These are phyloP conservation scores for Mastomys coucha DNA, from an alignment of 2,113 vertebrate genomes.

Conservation along the genomic window DNA sequence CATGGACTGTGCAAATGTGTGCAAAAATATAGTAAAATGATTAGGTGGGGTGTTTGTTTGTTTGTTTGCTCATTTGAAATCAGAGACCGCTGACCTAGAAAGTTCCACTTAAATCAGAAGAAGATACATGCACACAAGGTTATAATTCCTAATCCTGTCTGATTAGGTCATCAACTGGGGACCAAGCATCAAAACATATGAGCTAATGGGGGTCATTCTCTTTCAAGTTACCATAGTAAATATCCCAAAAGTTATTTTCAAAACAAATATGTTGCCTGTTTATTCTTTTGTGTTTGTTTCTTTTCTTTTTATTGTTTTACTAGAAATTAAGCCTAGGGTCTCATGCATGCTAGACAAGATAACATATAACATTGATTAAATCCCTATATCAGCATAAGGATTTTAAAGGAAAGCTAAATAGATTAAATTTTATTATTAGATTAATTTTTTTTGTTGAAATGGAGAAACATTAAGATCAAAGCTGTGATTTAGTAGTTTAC, in stretches of 20 bases:
- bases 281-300: background rate
- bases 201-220: background rate
- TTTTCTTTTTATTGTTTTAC: background rate
- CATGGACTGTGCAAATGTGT: slow-evolving; percentile 31
- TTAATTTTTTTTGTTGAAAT: background rate
- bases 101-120: background rate
- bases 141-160: background rate
- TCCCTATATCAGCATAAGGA: too few species aligned
- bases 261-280: background rate
- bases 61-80: slow-evolving; percentile 30
- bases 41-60: background rate
- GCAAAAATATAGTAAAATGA: slow-evolving; percentile 28
- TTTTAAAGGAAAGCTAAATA: slow-evolving; percentile 22
- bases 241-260: background rate
- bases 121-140: background rate
- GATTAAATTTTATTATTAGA: background rate
- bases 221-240: background rate
- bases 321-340: background rate
- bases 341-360: background rate
- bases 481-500: background rate
- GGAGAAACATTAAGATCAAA: background rate
- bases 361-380: background rate
- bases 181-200: background rate
- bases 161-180: background rate
- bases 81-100: background rate